Evolutionary conservation across 2,888 invertebrate genomes (phyloP), one percentile per base, ranked within the genome.

Genomic region (Alcis repandata): DNA sequence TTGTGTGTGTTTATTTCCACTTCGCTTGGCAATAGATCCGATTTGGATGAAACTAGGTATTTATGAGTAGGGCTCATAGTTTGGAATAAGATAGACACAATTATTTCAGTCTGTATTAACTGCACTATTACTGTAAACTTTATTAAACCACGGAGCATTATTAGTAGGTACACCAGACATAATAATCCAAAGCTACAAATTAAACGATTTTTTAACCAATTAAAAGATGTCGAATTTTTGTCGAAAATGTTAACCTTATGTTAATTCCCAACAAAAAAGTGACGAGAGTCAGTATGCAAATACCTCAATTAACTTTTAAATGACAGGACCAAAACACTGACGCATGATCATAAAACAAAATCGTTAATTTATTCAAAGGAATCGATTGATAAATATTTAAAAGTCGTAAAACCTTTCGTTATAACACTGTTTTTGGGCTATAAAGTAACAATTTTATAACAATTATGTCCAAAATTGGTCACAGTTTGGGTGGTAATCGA

Each of bases 401-500:
- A 56, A 58, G 52, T 58, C 61, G 64, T 72, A 72, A 69, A 72
- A 70, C 58, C 46, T 65, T 64, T 60, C 64, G 66, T 67, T 56
- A 59, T 48, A 48, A 70, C 62, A 64, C 64, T 68, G 52, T 68
- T 63, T 68, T 64, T 67, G 53, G 67, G 67, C 59, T 45, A 63
- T 71, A 68, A 64, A 68, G 62, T 59, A 70, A 71, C 70, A 74
- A 72, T 72, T 72, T 59, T 62, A 49, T 57, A 67, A 69, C 71
- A 70, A 73, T 77, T 74, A 74, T 70, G 57, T 46, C 67, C 60
- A 67, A 65, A 74, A 72, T 74, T 74, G 69, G 73, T 70, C 70
- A 73, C 72, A 68, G 74, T 73, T 67, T 71, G 72, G 72, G 71
- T 70, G 74, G 74, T 73, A 71, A 74, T 74, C 65, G 69, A 56